These are phyloP conservation scores for Pelecanoides urinatrix DNA, from an alignment of 2,113 vertebrate genomes.

Conservation along the genomic window DNA sequence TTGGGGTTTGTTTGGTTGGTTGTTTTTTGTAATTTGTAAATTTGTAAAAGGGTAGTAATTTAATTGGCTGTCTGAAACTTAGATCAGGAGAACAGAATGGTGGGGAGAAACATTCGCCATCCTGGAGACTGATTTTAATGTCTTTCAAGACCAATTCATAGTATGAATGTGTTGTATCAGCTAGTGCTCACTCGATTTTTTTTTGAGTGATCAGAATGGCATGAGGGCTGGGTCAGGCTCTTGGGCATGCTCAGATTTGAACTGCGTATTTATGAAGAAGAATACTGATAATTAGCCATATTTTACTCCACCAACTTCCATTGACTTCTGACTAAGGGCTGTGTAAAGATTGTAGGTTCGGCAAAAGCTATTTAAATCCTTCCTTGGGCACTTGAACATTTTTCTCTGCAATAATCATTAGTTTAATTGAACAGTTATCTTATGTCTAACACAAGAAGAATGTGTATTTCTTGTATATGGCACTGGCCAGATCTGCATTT, in stretches of 20 bases:
- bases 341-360: conserved; percentile 19
- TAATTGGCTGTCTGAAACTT: not conserved
- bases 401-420: not conserved
- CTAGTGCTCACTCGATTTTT: not conserved
- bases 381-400: not conserved
- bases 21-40: not conserved
- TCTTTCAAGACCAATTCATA: not conserved
- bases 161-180: not conserved
- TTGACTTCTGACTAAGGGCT: not conserved
- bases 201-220: not conserved
- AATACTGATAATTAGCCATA: not conserved
- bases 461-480: not conserved
- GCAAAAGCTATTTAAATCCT: conserved; percentile 1
- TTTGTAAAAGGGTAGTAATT: not conserved
- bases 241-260: not conserved
- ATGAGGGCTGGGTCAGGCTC: not conserved
- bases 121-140: not conserved
- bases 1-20: too few species aligned
- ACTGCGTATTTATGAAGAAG: not conserved
- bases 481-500: not conserved
- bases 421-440: not conserved
- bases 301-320: not conserved
- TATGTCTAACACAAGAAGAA: not conserved
- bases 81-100: not conserved
- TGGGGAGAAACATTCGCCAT: not conserved